Percentiles rank a stretch among this genome's conserved stretches.
Evolutionary conservation across 2,888 invertebrate genomes (phyloP).

Genomic region (Diplazon laetatorius): DNA sequence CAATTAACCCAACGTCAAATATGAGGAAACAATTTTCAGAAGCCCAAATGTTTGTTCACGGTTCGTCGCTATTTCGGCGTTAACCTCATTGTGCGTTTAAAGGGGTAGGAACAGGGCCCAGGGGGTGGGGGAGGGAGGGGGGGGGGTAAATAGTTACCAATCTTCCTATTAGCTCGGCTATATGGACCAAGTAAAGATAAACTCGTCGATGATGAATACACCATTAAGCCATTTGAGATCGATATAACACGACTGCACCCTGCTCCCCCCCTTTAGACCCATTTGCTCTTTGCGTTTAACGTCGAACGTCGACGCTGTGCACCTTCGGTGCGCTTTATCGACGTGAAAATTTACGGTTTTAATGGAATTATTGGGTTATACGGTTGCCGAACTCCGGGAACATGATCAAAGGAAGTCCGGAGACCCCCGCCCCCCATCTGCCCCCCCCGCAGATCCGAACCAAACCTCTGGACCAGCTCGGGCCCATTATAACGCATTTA

Average conservation of each 20-base stretch:
- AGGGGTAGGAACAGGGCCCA: too few relatives aligned
- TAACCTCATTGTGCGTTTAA: too few relatives aligned
- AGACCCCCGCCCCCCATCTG: too few relatives aligned
- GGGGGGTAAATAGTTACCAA: too few relatives aligned
- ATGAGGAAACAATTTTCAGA: conserved; percentile 19
- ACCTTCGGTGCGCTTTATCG: conserved; percentile 47
- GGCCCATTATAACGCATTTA: conserved; percentile 23
- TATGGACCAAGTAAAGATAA: conserved; percentile 9
- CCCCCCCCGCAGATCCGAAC: conserved; percentile 11
- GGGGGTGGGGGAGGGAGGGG: too few relatives aligned
- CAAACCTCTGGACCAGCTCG: conserved; percentile 14
- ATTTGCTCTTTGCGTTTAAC: conserved; percentile 24
- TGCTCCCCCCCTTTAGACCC: conserved; percentile 32
- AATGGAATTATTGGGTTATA: conserved; percentile 54
- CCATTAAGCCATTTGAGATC: neutral
- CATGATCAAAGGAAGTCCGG: conserved; percentile 51
- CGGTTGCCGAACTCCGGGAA: conserved; percentile 34
- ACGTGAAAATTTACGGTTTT: conserved; percentile 46
- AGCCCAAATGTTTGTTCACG: neutral
- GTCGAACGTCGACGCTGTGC: conserved; percentile 37
- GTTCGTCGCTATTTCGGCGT: too few relatives aligned
- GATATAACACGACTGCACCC: conserved; percentile 1
- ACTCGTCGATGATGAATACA: neutral
- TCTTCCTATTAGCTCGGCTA: neutral
- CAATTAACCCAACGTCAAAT: conserved; percentile 19